phyloP scores from a whole-genome alignment of 1,140 invertebrate species.

The Pentalonia nigronervosa region DNA sequence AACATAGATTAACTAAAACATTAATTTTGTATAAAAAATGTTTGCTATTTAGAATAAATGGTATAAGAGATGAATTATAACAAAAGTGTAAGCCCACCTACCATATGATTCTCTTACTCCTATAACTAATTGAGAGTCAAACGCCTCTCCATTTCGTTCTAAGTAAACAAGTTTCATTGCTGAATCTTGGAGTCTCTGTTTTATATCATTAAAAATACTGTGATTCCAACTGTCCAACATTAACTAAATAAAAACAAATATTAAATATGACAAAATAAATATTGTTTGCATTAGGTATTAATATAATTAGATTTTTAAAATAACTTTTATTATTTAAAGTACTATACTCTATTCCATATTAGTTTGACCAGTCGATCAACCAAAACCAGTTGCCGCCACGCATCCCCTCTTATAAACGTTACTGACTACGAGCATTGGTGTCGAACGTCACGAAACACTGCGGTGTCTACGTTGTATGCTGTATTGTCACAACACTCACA shows the following conservation, averaged over 20 bases:
- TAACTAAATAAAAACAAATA: constrained; percentile 69
- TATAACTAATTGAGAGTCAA: constrained; percentile 96
- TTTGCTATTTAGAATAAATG: constrained; percentile 4
- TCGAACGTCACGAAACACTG: no score
- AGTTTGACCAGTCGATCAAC: no score
- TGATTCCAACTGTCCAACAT: constrained; percentile 99
- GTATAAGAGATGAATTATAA: neutral
- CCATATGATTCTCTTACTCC: constrained; percentile 95
- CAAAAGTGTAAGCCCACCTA: constrained; percentile 64
- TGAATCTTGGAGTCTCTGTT: constrained; percentile 91
- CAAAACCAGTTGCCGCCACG: no score
- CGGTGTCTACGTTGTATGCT: no score
- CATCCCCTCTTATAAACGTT: no score
- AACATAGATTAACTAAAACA: constrained; percentile 90
- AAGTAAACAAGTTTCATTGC: constrained; percentile 97
- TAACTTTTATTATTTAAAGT: no score
- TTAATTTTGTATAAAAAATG: constrained; percentile 61
- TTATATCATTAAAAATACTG: constrained; percentile 95
- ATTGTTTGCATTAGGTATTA: no score
- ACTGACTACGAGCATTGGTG: no score
- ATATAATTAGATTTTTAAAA: no score
- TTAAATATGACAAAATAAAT: neutral
- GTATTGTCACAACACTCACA: no score
- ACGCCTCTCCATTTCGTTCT: constrained; percentile 95
- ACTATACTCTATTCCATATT: no score